phyloP scores from a whole-genome alignment of 2,888 invertebrate species.

The Heliconius ethilla region DNA sequence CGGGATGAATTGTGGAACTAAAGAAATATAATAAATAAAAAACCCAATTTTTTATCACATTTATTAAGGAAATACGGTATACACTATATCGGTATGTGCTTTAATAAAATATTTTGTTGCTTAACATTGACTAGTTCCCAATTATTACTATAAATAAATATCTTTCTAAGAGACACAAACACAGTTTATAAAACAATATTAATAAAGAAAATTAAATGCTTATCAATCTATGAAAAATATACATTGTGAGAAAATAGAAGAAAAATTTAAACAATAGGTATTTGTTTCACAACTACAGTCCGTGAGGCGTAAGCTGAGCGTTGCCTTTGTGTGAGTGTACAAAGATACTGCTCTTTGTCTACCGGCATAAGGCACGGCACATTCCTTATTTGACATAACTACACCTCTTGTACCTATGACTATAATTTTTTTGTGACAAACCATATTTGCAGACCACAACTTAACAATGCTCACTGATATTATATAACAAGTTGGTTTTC shows the following conservation, averaged over 20 bases:
- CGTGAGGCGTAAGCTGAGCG: too few relatives aligned
- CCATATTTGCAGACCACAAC: background rate
- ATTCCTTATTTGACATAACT: too few relatives aligned
- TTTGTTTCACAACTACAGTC: background rate
- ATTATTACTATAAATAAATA: background rate
- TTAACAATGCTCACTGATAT: background rate
- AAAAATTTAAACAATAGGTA: too few relatives aligned
- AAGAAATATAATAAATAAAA: background rate
- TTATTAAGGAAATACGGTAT: slow-evolving; percentile 15
- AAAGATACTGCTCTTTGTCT: too few relatives aligned
- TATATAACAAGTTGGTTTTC: background rate
- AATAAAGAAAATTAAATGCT: slow-evolving; percentile 2
- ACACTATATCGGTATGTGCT: slow-evolving; percentile 5
- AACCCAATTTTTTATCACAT: background rate
- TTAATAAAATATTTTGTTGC: slow-evolving; percentile 24
- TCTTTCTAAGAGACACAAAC: background rate
- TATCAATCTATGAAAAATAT: background rate
- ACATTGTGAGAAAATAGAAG: background rate
- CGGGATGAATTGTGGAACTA: background rate
- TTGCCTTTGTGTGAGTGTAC: too few relatives aligned
- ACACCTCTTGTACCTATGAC: too few relatives aligned
- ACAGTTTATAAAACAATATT: slow-evolving; percentile 2
- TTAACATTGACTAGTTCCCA: slow-evolving; percentile 2
- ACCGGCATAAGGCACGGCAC: too few relatives aligned
- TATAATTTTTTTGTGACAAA: background rate